Base-by-base conservation (phyloP, 2,888 invertebrate species). In the Pseudococcus viburni region DNA sequence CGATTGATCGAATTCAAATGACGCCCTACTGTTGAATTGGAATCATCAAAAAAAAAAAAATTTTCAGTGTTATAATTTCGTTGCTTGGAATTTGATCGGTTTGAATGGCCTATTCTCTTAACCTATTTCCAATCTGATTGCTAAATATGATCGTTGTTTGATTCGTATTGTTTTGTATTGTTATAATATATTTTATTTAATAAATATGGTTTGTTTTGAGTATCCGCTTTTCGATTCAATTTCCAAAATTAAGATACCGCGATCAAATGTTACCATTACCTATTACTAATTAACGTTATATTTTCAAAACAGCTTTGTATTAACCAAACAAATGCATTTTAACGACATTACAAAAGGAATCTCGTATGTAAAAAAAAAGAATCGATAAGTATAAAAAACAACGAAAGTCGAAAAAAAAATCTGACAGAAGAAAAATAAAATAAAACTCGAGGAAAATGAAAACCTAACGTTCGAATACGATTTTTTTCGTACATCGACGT, bases 211-310 rank as follows among this genome's bases (percentile, higher is more conserved):
- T 51, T 51, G 0, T 51, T 51, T 51, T 15, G 1, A 12, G 0
- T 12, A 9, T 33, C 48, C 48, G 48, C 48, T 9, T 51, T 51
- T 51, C 48, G 48, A 51, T 51, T 51, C 48, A 51, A 15, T 51
- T 51, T 15, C 15, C 5, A 73, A 73, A 42, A 64, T 51, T 51
- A 1, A 51, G 26, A 85, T 33, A 17, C 59, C 59, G 64, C 59
- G 85, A 64, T 85, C 85, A 85, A 64, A 85, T 85, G 85, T 64
- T 85, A 85, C 85, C 48, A 5, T 42, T 51, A 51, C 12, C 4
- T 51, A 15, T 51, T 51, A 4, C 15, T 51, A 9, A 15, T 51
- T 51, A 15, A 3, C 15, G 8, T 48, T 48, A 15, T 51, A 51
- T 6, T 51, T 12, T 51, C 5, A 15, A 51, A 51, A 51, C 48